Evolutionary conservation across 2,888 invertebrate genomes (phyloP).

Genomic region (Prosapia bicincta): DNA sequence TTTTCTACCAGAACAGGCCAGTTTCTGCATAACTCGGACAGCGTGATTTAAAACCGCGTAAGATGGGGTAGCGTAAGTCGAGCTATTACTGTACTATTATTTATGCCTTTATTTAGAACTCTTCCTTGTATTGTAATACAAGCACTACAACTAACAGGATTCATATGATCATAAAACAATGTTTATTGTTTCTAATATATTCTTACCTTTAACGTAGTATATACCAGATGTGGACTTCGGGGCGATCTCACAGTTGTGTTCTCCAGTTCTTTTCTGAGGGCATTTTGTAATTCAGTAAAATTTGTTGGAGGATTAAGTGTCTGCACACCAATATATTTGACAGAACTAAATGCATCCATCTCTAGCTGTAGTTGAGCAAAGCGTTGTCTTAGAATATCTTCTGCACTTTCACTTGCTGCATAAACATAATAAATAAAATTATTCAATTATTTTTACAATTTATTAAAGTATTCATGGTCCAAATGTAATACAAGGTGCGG

Average conservation of each 20-base stretch:
- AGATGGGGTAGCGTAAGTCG: no score
- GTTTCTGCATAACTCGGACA: no score
- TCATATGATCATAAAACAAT: no score
- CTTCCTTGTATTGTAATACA: no score
- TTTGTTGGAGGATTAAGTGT: constrained; percentile 54
- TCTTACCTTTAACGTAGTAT: constrained; percentile 61
- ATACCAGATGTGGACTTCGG: constrained; percentile 63
- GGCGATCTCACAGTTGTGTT: constrained; percentile 69
- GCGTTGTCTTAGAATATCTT: constrained; percentile 57
- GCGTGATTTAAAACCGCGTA: no score
- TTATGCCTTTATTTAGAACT: no score
- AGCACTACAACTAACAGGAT: no score
- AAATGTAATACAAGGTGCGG: no score
- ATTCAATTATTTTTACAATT: background rate
- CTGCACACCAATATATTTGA: constrained; percentile 64
- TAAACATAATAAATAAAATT: constrained; percentile 29
- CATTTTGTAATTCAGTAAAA: constrained; percentile 56
- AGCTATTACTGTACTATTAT: no score
- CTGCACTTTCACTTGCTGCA: constrained; percentile 58
- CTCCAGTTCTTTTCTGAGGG: constrained; percentile 59
- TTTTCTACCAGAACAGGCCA: no score
- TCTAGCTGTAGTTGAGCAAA: constrained; percentile 61
- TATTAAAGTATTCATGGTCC: no score
- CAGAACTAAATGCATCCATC: constrained; percentile 67
- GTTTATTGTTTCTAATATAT: no score